Evolutionary conservation across 1,140 invertebrate genomes (phyloP), one percentile per base, ranked within the genome.

Genomic region (Listronotus bonariensis): DNA sequence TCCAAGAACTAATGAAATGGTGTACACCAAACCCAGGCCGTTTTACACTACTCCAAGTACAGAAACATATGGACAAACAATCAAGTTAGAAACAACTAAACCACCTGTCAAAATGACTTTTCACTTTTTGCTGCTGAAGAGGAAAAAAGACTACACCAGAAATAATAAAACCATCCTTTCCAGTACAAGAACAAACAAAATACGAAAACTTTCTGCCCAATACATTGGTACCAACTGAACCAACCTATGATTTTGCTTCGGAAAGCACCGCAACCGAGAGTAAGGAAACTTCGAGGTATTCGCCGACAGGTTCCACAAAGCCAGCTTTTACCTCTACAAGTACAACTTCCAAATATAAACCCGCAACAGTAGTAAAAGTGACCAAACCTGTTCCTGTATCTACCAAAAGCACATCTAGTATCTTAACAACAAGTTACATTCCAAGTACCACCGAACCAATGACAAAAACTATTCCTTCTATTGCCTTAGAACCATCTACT

Each of bases 111-210:
- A 67, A 53, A 67, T 46, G 14, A 67, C 65, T n/a, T 62, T 62
- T 31, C 65, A 67, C 36, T 67, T 61, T 20, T 67, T 62, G 58
- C 57, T 38, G 62, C 58, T 51, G 67, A 70, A 65, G 65, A 69
- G 46, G 49, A 43, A 51, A 7, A 45, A 46, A 41, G 48, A 42
- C 55, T 5, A 52, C 38, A 32, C 52, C 34, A 26, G 41, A 54
- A 62, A 48, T 38, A 36, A 52, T 17, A 4, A 41, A 12, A 6
- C 9, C 9, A n/a, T 14, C 53, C 3, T 12, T 42, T 11, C 20
- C 36, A 6, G 41, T 14, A 6, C n/a, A 49, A n/a, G 18, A 26
- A 49, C 6, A 49, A 18, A 20, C 15, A 12, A 18, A 26, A 20
- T 49, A 49, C 20, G 46, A 49, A 18, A 10, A 49, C 12, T 18